Evolutionary conservation across 2,888 invertebrate species (phyloP), one percentile per base, ranked within the genome.

Genomic region (Dryococelus australis): DNA sequence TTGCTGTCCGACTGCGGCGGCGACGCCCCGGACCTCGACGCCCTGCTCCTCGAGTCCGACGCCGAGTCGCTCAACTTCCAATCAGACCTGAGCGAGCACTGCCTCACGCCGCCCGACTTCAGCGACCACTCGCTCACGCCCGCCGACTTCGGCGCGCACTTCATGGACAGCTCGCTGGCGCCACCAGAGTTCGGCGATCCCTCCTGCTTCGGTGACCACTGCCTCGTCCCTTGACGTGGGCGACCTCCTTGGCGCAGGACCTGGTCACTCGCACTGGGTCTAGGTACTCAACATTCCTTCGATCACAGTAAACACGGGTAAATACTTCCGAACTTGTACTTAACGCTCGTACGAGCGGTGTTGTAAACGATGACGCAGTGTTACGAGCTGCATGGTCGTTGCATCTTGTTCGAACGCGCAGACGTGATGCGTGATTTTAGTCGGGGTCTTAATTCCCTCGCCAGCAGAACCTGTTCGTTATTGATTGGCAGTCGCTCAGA

Each of bases 1-100:
- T 92, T 91, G 0, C 83, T 83, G 28, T 43, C 35, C 24, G 83
- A 83, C 83, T 27, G 27, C 43, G 53, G 84, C 43, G 65, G 53
- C 65, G 89, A 90, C 8, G 85, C 86, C 0, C 87, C 87, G 9
- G 86, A 91, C 1, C 90, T 92, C 43, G 87, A 86, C 85, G 84
- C 86, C 89, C 91, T 94, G 43, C 91, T 94, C 65, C 91, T 95
- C 88, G 95, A 95, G 90, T 94, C 94, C 24, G 95, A 95, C 90
- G 94, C 94, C 10, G 95, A 95, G 89, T 94, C 94, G 65, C 90
- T 95, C 78, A 90, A 91, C 28, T 91, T 91, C 88, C 89, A 89
- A 53, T 89, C 90, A 51, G 90, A 91, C 86, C 89, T 90, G 85
- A 90, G 90, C 87, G 90, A 90, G 53, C 88, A 89, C 26, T 88